A percentile compares a stretch with the other conserved stretches of the same genome.
These are phyloP conservation scores for Tinea trinotella DNA, from an alignment of 2,888 invertebrate species.

Conservation along the genomic window DNA sequence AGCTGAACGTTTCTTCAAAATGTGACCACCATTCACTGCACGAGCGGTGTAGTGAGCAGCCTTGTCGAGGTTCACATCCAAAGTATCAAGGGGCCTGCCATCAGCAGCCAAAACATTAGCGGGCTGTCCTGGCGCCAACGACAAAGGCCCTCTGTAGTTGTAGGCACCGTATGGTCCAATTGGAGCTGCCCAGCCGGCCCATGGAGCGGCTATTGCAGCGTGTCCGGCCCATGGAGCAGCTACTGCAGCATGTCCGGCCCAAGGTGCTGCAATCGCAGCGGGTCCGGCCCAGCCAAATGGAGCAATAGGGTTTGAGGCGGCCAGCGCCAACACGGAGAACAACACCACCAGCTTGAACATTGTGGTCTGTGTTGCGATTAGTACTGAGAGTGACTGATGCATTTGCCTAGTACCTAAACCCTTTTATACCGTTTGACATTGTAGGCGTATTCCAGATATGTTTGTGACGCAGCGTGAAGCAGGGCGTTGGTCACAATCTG, in stretches of 20 bases:
- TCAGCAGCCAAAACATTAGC: constrained; percentile 58
- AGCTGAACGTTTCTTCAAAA: constrained; percentile 52
- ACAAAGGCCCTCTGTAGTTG: constrained; percentile 60
- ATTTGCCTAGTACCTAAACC: background rate
- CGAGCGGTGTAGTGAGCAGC: constrained; percentile 53
- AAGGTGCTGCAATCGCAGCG: constrained; percentile 28
- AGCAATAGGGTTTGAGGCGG: constrained; percentile 53
- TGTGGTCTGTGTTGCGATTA: constrained; percentile 66
- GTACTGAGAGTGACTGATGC: constrained; percentile 49
- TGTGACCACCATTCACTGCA: constrained; percentile 38
- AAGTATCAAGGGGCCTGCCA: constrained; percentile 61
- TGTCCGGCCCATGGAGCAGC: constrained; percentile 29
- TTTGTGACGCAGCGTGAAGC: constrained; percentile 53
- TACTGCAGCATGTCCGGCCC: constrained; percentile 35
- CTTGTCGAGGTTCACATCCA: constrained; percentile 61
- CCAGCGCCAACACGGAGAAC: constrained; percentile 73
- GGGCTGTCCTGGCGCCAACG: constrained; percentile 57
- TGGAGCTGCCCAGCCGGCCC: constrained; percentile 36
- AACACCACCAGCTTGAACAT: constrained; percentile 75
- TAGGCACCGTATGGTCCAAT: constrained; percentile 41
- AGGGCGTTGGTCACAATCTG: constrained; percentile 40
- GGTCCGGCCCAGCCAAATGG: constrained; percentile 23
- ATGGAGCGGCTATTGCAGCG: constrained; percentile 31
- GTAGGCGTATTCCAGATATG: constrained; percentile 58
- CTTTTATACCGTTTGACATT: constrained; percentile 52